A percentile compares a stretch with the other conserved stretches of the same genome.
Conservation (phyloP, 2,797 vertebrate species). For the Triplophysa bombifrons region DNA sequence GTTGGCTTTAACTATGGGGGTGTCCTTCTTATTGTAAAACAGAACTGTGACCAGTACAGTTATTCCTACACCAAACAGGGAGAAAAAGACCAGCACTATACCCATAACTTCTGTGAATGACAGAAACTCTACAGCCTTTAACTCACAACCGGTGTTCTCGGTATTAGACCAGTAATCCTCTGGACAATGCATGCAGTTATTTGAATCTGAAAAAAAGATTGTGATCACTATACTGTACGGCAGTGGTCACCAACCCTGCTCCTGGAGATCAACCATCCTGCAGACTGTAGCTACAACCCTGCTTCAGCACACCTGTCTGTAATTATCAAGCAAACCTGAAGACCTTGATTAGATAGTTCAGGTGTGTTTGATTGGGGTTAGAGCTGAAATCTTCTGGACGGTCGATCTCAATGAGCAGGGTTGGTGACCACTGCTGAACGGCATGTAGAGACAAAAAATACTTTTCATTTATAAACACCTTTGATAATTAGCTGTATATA, state of each 20-base stretch:
- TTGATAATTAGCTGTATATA: too few species aligned
- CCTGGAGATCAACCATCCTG: too few species aligned
- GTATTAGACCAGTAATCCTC: constrained; percentile 1
- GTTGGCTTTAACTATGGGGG: constrained; percentile 71
- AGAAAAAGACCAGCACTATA: constrained; percentile 68
- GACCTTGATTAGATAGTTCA: too few species aligned
- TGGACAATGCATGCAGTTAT: constrained; percentile 65
- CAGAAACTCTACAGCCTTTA: constrained; percentile 2
- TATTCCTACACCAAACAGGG: constrained; percentile 67
- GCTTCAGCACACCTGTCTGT: too few species aligned
- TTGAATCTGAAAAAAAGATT: constrained; percentile 75
- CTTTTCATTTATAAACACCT: too few species aligned
- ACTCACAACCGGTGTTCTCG: background rate
- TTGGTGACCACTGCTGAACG: too few species aligned
- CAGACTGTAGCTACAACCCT: too few species aligned
- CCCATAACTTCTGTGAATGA: constrained; percentile 64
- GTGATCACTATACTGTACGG: background rate
- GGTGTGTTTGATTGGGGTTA: too few species aligned
- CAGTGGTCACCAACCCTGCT: too few species aligned
- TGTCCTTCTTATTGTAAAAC: constrained; percentile 68
- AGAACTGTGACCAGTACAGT: constrained; percentile 62
- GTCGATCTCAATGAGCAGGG: too few species aligned
- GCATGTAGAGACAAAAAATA: background rate
- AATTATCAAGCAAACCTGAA: too few species aligned
- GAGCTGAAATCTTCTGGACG: too few species aligned